Evolutionary conservation across 2,113 vertebrate species (phyloP).

Genomic region (Mugil cephalus): DNA sequence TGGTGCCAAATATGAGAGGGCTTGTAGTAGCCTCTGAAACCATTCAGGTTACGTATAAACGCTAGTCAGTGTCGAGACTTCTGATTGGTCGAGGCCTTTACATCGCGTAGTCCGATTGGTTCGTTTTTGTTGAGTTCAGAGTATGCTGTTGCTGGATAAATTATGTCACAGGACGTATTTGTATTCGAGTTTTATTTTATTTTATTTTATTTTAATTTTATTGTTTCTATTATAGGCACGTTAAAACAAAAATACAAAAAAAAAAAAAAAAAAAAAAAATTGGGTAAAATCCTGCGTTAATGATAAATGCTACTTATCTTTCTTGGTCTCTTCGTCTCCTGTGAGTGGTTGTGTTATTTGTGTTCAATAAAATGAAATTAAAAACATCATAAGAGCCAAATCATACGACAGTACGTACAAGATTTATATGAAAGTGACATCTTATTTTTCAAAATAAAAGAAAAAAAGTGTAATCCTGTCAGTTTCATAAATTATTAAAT

Average conservation of each 20-base stretch:
- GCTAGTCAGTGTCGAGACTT: conserved; percentile 38
- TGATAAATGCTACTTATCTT: too few species aligned
- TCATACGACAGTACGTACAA: not conserved
- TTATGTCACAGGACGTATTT: conserved; percentile 38
- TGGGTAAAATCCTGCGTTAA: too few species aligned
- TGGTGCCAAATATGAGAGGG: conserved; percentile 39
- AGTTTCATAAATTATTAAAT: not conserved
- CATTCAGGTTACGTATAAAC: conserved; percentile 37
- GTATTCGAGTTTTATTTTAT: not conserved
- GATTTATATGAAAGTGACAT: not conserved
- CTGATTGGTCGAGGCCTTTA: conserved; percentile 66
- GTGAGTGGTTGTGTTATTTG: too few species aligned
- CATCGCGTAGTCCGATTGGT: conserved; percentile 69
- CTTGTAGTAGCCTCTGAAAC: conserved; percentile 2
- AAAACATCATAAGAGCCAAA: too few species aligned
- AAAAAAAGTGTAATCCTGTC: not conserved
- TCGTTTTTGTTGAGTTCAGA: not conserved
- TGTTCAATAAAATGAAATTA: too few species aligned
- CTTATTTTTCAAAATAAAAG: not conserved
- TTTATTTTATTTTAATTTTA: conserved; percentile 5
- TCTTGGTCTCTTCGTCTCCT: too few species aligned
- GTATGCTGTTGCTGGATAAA: conserved; percentile 6
- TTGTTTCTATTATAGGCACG: not conserved
- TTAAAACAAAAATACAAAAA: too few species aligned
- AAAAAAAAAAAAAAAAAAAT: too few species aligned